Percentiles rank a stretch among this genome's conserved stretches.
phyloP scores from a whole-genome alignment of 37 sponge, comb jelly and placozoan species.

The Theonella swinhoei region DNA sequence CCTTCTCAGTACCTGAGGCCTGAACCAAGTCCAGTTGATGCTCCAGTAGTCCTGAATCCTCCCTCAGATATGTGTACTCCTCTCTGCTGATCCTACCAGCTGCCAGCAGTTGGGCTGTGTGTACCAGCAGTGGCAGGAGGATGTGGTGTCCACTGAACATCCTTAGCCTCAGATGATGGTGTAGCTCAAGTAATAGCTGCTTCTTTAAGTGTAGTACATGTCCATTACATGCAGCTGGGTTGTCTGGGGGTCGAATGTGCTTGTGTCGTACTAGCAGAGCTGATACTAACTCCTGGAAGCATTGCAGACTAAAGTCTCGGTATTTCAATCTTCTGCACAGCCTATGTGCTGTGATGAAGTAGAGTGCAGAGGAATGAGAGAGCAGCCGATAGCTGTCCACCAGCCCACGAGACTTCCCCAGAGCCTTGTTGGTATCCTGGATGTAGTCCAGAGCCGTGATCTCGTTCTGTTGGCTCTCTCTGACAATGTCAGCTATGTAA shows the following conservation, averaged over 20 bases:
- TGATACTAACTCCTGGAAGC: conserved; percentile 11
- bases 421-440: conserved; percentile 36
- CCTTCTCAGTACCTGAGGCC: background rate
- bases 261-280: background rate
- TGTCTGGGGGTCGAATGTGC: conserved; percentile 1
- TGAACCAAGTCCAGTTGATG: background rate
- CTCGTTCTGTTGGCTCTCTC: conserved; percentile 14
- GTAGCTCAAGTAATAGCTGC: conserved; percentile 18
- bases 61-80: conserved; percentile 16
- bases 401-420: conserved; percentile 19
- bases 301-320: conserved; percentile 6
- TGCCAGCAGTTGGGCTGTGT: background rate
- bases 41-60: conserved; percentile 4
- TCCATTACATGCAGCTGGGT: conserved; percentile 13
- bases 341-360: conserved; percentile 17
- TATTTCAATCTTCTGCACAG: conserved; percentile 15
- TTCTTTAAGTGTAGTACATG: conserved; percentile 30
- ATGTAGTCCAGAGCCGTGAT: conserved; percentile 26
- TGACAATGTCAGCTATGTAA: background rate
- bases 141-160: conserved; percentile 46
- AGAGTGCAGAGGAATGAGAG: conserved; percentile 16
- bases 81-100: conserved; percentile 8
- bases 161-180: conserved; percentile 11
- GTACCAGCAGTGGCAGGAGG: conserved; percentile 42
- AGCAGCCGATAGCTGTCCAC: conserved; percentile 30